phyloP scores from a whole-genome alignment of 2,888 invertebrate genomes.

The Creontiades dilutus region DNA sequence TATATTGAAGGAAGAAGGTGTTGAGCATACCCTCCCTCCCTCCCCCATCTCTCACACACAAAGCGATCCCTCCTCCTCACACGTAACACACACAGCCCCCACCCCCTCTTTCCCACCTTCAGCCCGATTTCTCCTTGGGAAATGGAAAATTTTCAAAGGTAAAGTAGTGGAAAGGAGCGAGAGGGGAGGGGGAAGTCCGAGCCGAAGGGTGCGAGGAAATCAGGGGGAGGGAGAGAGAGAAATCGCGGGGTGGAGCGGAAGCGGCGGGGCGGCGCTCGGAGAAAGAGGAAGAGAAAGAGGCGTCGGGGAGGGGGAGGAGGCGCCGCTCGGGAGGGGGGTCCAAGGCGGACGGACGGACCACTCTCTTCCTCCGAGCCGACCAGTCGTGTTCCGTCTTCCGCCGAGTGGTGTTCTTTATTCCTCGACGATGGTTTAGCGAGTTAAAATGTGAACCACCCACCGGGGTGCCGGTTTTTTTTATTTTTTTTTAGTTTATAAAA shows the following conservation, averaged over 20 bases:
- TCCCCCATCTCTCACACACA: not conserved
- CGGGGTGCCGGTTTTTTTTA: conserved; percentile 69
- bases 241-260: not conserved
- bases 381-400: conserved; percentile 69
- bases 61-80: too few relatives aligned
- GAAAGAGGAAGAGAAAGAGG: not conserved
- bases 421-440: conserved; percentile 41
- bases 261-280: not conserved
- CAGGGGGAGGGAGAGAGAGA: not conserved
- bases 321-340: not conserved
- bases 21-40: not conserved
- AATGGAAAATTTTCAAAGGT: conserved; percentile 50
- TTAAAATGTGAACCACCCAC: conserved; percentile 46
- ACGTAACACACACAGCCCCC: not conserved
- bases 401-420: conserved; percentile 15
- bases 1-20: not conserved
- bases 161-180: not conserved
- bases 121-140: conserved; percentile 22
- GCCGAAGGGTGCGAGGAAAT: not conserved
- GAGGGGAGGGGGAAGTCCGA: not conserved
- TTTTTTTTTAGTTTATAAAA: conserved; percentile 60
- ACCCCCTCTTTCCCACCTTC: not conserved
- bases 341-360: conserved; percentile 45
- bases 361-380: conserved; percentile 43
- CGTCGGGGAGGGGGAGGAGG: not conserved